Base-by-base conservation (phyloP, 2,888 invertebrate species). In the Hirtodrosophila histrioides region DNA sequence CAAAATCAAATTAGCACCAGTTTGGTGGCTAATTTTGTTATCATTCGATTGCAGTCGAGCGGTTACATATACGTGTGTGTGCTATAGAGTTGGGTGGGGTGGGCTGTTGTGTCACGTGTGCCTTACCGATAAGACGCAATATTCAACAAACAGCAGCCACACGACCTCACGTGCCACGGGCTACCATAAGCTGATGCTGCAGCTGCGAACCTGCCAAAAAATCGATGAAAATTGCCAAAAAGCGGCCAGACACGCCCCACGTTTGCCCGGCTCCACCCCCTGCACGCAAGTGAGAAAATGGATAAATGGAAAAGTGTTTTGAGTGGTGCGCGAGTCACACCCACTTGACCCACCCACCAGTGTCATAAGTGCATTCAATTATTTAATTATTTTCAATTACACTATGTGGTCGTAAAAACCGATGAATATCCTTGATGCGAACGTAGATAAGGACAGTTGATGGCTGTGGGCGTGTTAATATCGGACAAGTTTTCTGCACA, bases 1-100 rank as follows among this genome's bases (percentile, higher is more conserved):
- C 79, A 89, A 88, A 86, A 88, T 86, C 88, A 89, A 89, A 89
- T 89, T 89, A 89, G 89, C 79, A 76, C 49, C 83, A 78, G 69
- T 67, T 82, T 86, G 86, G 82, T 83, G 64, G 66, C 83, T 86
- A 83, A 86, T 82, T 82, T 77, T 77, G 72, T 73, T 86, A 86
- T 82, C 83, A 85, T 46, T 53, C 31, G 58, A n/a, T 43, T 57
- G 68, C 86, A 75, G 83, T 49, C 43, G 43, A 9, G 23, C 11
- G 37, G 8, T 37, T 37, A 33, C 29, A 23, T 11, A 23, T 31
- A 23, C 31, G 54, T 36, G 45, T 62, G 55, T 39, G 44, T 53
- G 7, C 3, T 1, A 23, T 17, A 2, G 17, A 2, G 17, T 17
- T 1, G 17, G 17, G 17, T 2, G 46, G 45, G 7, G 17, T 37